Base-by-base conservation (phyloP, 2,888 invertebrate species). In the Hypselothyrea guttata region DNA sequence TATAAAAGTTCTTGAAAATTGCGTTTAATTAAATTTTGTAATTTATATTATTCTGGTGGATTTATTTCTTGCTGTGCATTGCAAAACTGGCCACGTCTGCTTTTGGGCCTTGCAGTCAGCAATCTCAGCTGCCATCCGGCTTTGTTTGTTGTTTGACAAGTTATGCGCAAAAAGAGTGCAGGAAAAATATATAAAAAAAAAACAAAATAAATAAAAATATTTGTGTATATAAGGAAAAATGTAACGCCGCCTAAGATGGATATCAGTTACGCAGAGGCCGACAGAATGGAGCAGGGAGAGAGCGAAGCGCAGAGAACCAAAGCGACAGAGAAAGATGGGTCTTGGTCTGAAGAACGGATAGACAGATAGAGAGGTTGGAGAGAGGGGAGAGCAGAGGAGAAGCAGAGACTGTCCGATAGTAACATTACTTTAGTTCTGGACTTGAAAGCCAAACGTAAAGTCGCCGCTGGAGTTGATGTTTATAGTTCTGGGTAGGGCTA, bases 61-160 rank as follows among this genome's bases (percentile, higher is more conserved):
- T n/a, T 54, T 54, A 60, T 60, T 47, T 67, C 31, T 31, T 51
- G 49, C 41, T 49, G 49, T 37, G 35, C 35, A 48, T 22, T 55
- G 22, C 22, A 22, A 48, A 56, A 38, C 49, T 56, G 45, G 52
- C 37, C 63, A 45, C 45, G 31, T 51, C 27, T 22, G 40, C 31
- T 41, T 16, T 11, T 31, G 45, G 45, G 60, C 66, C 70, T n/a
- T 22, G 22, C 22, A 22, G 22, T 22, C 22, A 22, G 22, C 22
- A 5, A 22, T 22, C 22, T 22, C 22, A 22, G 22, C 22, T 22
- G 22, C 22, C 66, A 71, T 70, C 64, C 61, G 63, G 71, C 76
- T 76, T 67, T 73, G 76, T 76, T 79, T 76, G 77, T 81, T 69
- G 77, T 74, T 81, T 77, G 77, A 76, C 77, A 77, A 77, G 77